Conservation (phyloP, 2,888 invertebrate species). For the Ochropleura leucogaster region DNA sequence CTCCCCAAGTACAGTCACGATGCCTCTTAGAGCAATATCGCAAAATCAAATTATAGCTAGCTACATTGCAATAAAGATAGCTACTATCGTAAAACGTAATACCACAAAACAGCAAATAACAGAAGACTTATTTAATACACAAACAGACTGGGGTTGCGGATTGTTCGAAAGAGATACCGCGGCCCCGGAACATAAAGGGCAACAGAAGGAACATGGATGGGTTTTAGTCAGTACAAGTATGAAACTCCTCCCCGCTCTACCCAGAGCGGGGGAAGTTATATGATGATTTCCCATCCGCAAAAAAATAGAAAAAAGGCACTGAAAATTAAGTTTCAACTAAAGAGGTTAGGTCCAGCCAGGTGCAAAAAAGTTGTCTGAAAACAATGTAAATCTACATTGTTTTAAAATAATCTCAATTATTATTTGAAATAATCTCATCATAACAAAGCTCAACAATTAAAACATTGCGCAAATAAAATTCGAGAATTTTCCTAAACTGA, state of each 20-base stretch:
- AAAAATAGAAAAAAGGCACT: not conserved
- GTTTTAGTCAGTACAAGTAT: too few species aligned
- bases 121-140: slow-evolving; percentile 28
- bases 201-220: too few species aligned
- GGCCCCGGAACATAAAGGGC: too few species aligned
- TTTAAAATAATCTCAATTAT: too few species aligned
- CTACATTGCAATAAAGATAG: slow-evolving; percentile 65
- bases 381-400: too few species aligned
- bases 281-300: too few species aligned
- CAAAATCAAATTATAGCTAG: slow-evolving; percentile 65
- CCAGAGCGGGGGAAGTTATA: too few species aligned
- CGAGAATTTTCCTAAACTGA: not conserved
- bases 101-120: slow-evolving; percentile 14
- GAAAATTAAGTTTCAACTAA: not conserved
- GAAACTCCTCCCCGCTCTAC: too few species aligned
- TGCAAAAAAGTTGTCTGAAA: not conserved
- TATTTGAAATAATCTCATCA: not conserved
- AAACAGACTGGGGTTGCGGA: too few species aligned
- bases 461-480: not conserved
- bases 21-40: slow-evolving; percentile 59
- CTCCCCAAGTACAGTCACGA: slow-evolving; percentile 57
- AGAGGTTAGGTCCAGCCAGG: not conserved
- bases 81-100: slow-evolving; percentile 62
- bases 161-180: too few species aligned
- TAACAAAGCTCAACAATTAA: not conserved